Percentiles rank a stretch among this genome's conserved stretches.
phyloP scores from a whole-genome alignment of 2,797 vertebrate species.

The Squalus acanthias region DNA sequence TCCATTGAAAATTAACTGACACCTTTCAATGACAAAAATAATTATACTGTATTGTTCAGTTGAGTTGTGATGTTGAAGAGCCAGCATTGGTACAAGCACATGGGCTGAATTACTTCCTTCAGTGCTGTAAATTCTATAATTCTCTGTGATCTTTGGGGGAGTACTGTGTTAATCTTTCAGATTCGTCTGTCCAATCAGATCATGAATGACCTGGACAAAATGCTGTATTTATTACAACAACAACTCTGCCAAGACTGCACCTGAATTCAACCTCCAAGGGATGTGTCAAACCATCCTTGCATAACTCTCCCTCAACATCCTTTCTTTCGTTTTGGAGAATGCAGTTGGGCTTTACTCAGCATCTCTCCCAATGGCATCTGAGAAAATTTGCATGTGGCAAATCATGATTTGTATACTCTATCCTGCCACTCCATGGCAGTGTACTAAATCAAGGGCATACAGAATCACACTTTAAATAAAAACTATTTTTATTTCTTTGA shows the following conservation, averaged over 20 bases:
- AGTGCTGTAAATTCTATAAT: neutral
- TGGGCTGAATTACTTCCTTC: neutral
- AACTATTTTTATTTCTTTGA: too few relatives aligned
- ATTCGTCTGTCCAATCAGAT: neutral
- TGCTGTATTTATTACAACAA: neutral
- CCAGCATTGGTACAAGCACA: neutral
- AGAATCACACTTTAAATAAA: too few relatives aligned
- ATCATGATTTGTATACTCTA: neutral
- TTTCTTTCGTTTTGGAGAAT: neutral
- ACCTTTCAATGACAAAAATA: neutral
- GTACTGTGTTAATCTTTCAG: neutral
- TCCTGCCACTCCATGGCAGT: too few relatives aligned
- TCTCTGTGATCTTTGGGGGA: neutral
- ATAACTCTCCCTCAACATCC: neutral
- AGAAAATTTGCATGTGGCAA: neutral
- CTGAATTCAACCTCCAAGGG: neutral
- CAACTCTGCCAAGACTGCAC: neutral
- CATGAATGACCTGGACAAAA: neutral
- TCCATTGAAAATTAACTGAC: neutral
- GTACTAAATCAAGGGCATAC: too few relatives aligned
- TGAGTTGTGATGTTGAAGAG: neutral
- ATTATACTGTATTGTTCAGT: neutral
- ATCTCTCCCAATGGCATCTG: neutral
- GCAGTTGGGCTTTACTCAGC: neutral
- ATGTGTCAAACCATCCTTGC: too few relatives aligned